A percentile compares a stretch with the other conserved stretches of the same genome.
These are phyloP conservation scores for Craseonycteris thonglongyai DNA, from an alignment of 2,113 vertebrate genomes.

Conservation along the genomic window DNA sequence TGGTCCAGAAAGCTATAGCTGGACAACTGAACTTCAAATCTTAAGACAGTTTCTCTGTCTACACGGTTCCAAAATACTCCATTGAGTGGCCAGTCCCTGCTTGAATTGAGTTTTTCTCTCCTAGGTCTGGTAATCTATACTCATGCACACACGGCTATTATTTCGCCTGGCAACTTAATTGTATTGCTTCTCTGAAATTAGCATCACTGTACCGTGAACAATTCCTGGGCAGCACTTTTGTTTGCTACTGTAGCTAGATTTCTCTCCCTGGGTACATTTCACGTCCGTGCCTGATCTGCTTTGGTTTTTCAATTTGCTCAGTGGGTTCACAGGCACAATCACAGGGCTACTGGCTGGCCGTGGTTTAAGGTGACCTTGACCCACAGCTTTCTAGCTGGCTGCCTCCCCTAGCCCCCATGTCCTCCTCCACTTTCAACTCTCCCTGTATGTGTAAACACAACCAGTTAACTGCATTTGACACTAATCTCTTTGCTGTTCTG, in stretches of 20 bases:
- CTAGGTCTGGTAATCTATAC: background rate
- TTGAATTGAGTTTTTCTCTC: background rate
- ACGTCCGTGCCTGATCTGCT: background rate
- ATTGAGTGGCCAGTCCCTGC: background rate
- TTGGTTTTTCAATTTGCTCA: conserved; percentile 2
- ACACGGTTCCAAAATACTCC: rapidly evolving
- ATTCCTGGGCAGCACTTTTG: background rate
- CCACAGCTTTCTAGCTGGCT: background rate
- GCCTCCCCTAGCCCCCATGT: background rate
- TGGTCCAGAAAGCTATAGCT: background rate
- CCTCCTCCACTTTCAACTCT: background rate
- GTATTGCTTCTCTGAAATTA: conserved; percentile 54
- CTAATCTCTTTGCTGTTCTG: conserved; percentile 33
- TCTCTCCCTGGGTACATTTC: conserved; percentile 47
- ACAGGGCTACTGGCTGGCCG: background rate
- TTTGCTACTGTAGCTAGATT: background rate
- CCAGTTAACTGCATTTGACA: background rate
- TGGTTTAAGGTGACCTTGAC: background rate
- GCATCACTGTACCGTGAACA: conserved; percentile 16
- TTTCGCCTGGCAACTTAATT: conserved; percentile 17
- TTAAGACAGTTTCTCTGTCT: background rate
- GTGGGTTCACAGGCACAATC: background rate
- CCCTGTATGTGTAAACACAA: background rate
- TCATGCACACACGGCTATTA: background rate
- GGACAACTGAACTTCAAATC: background rate